These are phyloP conservation scores for Cephalopholis sonnerati DNA, from an alignment of 2,113 vertebrate genomes.

Conservation along the genomic window DNA sequence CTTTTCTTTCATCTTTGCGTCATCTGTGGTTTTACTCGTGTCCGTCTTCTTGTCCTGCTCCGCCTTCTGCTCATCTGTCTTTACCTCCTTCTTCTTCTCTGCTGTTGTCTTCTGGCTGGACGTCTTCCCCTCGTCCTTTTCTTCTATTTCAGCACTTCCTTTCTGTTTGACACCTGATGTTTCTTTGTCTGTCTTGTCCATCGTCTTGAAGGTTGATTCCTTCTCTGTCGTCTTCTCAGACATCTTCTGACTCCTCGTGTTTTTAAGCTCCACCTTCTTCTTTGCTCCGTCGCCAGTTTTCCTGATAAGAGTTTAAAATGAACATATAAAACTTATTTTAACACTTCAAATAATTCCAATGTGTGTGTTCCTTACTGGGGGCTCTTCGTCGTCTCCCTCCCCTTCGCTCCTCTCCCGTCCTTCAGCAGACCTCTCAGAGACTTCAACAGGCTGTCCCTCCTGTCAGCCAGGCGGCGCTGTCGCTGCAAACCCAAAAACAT, in stretches of 20 bases:
- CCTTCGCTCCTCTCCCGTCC: conserved; percentile 26
- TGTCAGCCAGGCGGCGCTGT: conserved; percentile 63
- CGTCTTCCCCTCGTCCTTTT: not conserved
- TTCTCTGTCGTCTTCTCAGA: not conserved
- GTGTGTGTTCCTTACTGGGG: conserved; percentile 23
- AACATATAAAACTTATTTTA: not conserved
- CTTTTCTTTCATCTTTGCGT: not conserved
- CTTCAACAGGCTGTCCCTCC: conserved; percentile 80
- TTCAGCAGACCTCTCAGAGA: conserved; percentile 75
- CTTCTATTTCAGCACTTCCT: not conserved
- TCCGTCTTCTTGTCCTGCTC: not conserved
- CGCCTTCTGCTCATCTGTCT: not conserved
- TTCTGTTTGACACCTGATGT: not conserved
- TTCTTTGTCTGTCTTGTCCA: not conserved
- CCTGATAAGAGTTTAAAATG: conserved; percentile 8
- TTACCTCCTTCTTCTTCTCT: not conserved
- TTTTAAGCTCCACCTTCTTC: not conserved
- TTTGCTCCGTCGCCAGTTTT: not conserved
- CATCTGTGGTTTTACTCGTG: not conserved
- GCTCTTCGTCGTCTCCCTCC: conserved; percentile 42
- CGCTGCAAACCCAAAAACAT: conserved; percentile 20
- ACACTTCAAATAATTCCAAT: not conserved
- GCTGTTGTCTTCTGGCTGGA: not conserved
- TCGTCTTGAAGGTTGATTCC: not conserved
- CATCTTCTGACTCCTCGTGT: not conserved